phyloP scores from a whole-genome alignment of 2,797 vertebrate genomes.

The Darevskia mixta region DNA sequence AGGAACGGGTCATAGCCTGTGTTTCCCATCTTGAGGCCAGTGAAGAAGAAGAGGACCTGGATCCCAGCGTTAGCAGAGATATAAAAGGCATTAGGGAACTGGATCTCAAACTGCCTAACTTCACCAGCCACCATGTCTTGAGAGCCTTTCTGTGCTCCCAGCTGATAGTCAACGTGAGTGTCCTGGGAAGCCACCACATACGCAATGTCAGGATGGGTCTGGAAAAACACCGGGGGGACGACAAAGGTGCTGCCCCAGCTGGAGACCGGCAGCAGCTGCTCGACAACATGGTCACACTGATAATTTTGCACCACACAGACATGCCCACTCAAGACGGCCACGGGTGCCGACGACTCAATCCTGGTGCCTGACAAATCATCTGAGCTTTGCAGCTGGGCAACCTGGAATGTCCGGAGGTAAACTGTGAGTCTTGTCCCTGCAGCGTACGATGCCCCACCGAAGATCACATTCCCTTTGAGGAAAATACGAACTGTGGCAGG shows the following conservation, averaged over 20 bases:
- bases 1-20: slow-evolving; percentile 75
- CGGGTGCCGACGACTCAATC: slow-evolving; percentile 70
- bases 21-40: slow-evolving; percentile 38
- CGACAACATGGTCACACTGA: slow-evolving; percentile 82
- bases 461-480: slow-evolving; percentile 49
- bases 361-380: slow-evolving; percentile 74
- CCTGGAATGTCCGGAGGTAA: slow-evolving; percentile 77
- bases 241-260: slow-evolving; percentile 83
- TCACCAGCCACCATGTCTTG: slow-evolving; percentile 55
- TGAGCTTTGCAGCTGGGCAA: slow-evolving; percentile 76
- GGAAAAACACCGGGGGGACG: slow-evolving; percentile 74
- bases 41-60: slow-evolving; percentile 81
- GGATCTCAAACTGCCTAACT: not conserved
- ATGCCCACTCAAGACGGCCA: slow-evolving; percentile 81
- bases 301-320: slow-evolving; percentile 75
- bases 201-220: slow-evolving; percentile 71
- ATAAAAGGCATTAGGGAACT: slow-evolving; percentile 48
- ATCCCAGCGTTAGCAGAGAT: slow-evolving; percentile 76
- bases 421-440: slow-evolving; percentile 63
- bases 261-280: slow-evolving; percentile 82
- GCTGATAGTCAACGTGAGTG: slow-evolving; percentile 64
- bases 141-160: fast-evolving
- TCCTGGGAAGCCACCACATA: slow-evolving; percentile 77
- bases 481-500: slow-evolving; percentile 73
- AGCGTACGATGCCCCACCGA: slow-evolving; percentile 35